Evolutionary conservation across 2,888 invertebrate species (phyloP).

Genomic region (Sacculina carcini): DNA sequence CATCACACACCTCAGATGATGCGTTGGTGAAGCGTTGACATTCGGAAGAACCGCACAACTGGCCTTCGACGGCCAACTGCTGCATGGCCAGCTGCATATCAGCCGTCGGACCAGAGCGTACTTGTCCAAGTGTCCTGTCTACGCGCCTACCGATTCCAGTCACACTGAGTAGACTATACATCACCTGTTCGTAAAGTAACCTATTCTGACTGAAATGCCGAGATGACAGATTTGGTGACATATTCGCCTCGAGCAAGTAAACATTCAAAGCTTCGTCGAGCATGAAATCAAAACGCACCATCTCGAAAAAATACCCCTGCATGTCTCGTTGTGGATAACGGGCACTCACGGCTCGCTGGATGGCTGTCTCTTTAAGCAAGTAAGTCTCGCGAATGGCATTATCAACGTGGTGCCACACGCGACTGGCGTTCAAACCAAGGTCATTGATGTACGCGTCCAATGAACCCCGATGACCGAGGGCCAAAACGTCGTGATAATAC

Average conservation of each 20-base stretch:
- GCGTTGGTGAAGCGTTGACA: not conserved
- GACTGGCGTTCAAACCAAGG: too few relatives aligned
- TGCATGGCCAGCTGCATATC: slow-evolving; percentile 46
- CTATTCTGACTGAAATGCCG: slow-evolving; percentile 66
- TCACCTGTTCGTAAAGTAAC: slow-evolving; percentile 67
- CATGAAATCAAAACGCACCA: slow-evolving; percentile 81
- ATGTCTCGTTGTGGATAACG: slow-evolving; percentile 20
- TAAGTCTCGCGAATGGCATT: slow-evolving; percentile 36
- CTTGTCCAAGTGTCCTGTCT: not conserved
- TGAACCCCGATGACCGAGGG: slow-evolving; percentile 58
- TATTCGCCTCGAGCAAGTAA: slow-evolving; percentile 80
- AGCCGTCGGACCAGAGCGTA: slow-evolving; percentile 20
- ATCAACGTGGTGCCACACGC: slow-evolving; percentile 56
- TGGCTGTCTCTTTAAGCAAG: slow-evolving; percentile 39
- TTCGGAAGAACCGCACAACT: not conserved
- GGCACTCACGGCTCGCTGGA: slow-evolving; percentile 31
- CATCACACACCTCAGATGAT: slow-evolving; percentile 14
- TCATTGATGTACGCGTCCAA: slow-evolving; percentile 50
- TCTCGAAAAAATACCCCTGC: slow-evolving; percentile 57
- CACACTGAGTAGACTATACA: slow-evolving; percentile 53
- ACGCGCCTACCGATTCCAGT: slow-evolving; percentile 33
- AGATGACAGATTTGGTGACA: slow-evolving; percentile 91
- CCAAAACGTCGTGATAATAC: slow-evolving; percentile 38
- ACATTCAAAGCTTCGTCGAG: slow-evolving; percentile 63
- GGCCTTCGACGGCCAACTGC: slow-evolving; percentile 29